Conservation (phyloP, 2,888 invertebrate genomes). For the Stenolophus ochropezus region DNA sequence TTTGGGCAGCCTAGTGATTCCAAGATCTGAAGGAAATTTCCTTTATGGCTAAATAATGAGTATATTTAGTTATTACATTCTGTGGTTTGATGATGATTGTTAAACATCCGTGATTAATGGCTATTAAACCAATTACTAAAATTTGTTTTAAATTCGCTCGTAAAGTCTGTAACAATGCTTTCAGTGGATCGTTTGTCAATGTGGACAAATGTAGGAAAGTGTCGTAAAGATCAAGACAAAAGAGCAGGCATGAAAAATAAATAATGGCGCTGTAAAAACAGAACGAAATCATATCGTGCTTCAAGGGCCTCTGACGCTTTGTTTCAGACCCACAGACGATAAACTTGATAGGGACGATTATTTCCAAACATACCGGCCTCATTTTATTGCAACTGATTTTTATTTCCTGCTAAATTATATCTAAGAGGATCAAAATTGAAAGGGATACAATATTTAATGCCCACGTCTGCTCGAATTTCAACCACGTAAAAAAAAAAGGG, state of each 20-base stretch:
- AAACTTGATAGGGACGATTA: slow-evolving; percentile 1
- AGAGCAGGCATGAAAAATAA: slow-evolving; percentile 37
- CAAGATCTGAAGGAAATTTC: too few relatives aligned
- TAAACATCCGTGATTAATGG: slow-evolving; percentile 32
- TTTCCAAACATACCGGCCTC: slow-evolving; percentile 1
- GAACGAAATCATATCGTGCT: slow-evolving; percentile 12
- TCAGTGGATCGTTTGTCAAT: slow-evolving; percentile 27
- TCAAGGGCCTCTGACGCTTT: slow-evolving; percentile 1
- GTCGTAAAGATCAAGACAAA: slow-evolving; percentile 40
- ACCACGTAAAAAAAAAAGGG: too few relatives aligned
- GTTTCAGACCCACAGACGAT: neutral
- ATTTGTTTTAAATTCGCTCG: slow-evolving; percentile 37
- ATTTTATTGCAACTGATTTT: neutral
- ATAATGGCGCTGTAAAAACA: slow-evolving; percentile 32
- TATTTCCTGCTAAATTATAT: neutral
- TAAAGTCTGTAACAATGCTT: slow-evolving; percentile 31
- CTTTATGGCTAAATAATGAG: too few relatives aligned
- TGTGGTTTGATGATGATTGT: neutral
- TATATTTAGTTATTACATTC: neutral
- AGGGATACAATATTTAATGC: too few relatives aligned
- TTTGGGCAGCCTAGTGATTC: too few relatives aligned
- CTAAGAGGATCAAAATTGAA: neutral
- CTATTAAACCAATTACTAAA: slow-evolving; percentile 21
- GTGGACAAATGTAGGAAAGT: slow-evolving; percentile 24
- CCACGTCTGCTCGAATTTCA: too few relatives aligned